Evolutionary conservation across 2,113 vertebrate species (phyloP).

Genomic region (Odocoileus virginianus): DNA sequence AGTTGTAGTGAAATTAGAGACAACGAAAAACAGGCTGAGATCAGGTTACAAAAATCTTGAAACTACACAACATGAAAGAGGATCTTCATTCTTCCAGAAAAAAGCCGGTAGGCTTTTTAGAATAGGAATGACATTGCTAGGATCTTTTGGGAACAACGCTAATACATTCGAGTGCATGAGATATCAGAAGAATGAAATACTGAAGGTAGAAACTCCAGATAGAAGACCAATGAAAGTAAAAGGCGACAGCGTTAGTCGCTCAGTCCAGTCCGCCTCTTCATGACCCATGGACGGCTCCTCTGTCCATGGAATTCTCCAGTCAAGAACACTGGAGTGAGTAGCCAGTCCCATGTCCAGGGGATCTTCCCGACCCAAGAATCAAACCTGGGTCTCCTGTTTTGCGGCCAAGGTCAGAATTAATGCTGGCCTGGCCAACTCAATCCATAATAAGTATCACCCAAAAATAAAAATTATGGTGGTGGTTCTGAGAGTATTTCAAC

Average conservation of each 20-base stretch:
- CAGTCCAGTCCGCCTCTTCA: neutral
- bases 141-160: too few relatives aligned
- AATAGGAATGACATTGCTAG: accelerated
- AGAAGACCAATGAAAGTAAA: neutral
- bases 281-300: neutral
- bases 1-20: neutral
- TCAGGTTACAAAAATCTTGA: neutral
- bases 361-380: neutral
- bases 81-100: neutral
- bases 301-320: neutral
- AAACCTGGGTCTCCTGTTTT: neutral
- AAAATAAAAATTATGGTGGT: neutral
- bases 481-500: neutral
- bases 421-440: neutral
- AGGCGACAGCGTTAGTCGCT: neutral
- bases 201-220: neutral
- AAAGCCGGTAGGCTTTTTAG: neutral
- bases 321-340: neutral
- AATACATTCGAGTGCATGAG: accelerated
- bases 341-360: neutral
- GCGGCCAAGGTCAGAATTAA: neutral
- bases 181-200: neutral
- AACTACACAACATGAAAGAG: neutral
- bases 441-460: neutral
- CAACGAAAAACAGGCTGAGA: neutral